Evolutionary conservation across 2,888 invertebrate genomes (phyloP).

Genomic region (Creontiades dilutus): DNA sequence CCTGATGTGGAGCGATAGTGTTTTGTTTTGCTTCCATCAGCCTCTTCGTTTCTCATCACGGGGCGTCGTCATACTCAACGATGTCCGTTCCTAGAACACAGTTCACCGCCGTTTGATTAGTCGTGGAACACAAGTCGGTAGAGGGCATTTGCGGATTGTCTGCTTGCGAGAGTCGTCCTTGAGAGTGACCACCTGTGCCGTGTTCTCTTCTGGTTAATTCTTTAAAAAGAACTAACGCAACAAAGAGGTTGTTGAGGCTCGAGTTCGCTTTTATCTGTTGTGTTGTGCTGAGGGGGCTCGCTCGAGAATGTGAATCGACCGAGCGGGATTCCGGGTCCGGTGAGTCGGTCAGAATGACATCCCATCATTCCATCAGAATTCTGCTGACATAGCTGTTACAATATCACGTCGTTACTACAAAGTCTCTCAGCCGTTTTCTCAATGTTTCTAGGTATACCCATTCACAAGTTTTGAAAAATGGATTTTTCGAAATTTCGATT

Average conservation of each 20-base stretch:
- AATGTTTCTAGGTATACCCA: too few relatives aligned
- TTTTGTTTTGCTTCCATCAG: neutral
- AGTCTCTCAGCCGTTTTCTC: too few relatives aligned
- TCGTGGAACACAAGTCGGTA: neutral
- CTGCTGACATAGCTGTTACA: too few relatives aligned
- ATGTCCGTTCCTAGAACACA: neutral
- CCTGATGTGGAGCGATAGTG: neutral
- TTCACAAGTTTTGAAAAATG: too few relatives aligned
- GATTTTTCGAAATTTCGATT: too few relatives aligned
- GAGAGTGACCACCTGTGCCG: conserved; percentile 39
- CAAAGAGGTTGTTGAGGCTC: neutral
- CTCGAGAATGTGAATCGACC: neutral
- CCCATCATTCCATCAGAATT: neutral
- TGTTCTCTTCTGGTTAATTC: neutral
- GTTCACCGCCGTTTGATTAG: neutral
- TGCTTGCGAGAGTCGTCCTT: conserved; percentile 4
- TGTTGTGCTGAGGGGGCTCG: neutral
- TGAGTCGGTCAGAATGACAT: neutral
- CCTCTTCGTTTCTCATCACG: neutral
- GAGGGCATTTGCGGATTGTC: neutral
- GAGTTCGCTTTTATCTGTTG: neutral
- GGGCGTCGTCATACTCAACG: neutral
- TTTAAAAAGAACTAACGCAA: neutral
- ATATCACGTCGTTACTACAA: too few relatives aligned
- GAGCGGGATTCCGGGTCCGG: neutral